Percentiles rank a stretch among this genome's conserved stretches.
Evolutionary conservation across 2,797 vertebrate genomes (phyloP).

Genomic region (Masticophis lateralis): DNA sequence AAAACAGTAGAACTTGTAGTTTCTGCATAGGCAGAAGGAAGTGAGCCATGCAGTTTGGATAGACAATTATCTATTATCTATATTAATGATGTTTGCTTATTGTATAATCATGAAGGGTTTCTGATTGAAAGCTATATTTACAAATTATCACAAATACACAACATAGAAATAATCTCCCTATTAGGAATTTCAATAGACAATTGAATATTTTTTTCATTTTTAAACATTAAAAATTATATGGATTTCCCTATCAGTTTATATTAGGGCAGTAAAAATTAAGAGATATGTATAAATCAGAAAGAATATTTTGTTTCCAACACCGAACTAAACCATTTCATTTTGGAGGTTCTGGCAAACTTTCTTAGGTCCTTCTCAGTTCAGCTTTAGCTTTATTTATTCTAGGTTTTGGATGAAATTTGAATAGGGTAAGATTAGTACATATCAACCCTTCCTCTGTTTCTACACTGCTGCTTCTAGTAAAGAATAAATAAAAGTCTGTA

Average conservation of each 20-base stretch:
- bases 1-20: not conserved
- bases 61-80: not conserved
- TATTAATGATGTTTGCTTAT: not conserved
- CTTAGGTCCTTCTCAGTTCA: not conserved
- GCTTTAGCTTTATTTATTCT: not conserved
- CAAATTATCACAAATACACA: not conserved
- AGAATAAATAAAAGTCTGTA: not conserved
- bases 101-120: not conserved
- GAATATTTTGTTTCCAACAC: not conserved
- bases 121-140: not conserved
- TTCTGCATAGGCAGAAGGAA: not conserved
- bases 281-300: not conserved
- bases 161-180: not conserved
- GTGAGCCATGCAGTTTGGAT: not conserved
- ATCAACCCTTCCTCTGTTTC: not conserved
- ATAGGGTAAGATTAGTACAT: not conserved
- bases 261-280: not conserved
- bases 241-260: not conserved
- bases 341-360: not conserved
- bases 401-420: not conserved
- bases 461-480: not conserved
- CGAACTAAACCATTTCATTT: not conserved
- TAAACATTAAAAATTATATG: constrained; percentile 11
- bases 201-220: constrained; percentile 1
- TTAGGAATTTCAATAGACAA: not conserved